Conservation (phyloP, 2,888 invertebrate species). For the Melitaea athalia region DNA sequence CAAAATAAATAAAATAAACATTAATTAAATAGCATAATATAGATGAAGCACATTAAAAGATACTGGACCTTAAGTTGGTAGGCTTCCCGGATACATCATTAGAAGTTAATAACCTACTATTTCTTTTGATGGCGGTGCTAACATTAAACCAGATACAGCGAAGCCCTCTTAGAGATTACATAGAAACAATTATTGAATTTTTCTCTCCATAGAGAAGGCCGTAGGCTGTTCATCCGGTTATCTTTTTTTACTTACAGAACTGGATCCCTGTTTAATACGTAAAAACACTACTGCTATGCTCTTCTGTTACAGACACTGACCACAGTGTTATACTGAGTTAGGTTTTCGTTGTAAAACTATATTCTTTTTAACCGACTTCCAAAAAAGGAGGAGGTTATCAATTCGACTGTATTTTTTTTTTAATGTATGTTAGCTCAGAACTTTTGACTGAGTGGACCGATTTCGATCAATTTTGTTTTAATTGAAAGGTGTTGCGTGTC, state of each 20-base stretch:
- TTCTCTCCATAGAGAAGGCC: conserved; percentile 48
- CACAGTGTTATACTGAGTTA: too few relatives aligned
- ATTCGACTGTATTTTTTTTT: too few relatives aligned
- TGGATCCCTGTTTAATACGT: background rate
- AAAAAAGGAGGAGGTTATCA: too few relatives aligned
- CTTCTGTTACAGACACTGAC: background rate
- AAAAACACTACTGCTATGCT: background rate
- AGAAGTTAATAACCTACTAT: conserved; percentile 35
- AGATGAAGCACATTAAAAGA: conserved; percentile 14
- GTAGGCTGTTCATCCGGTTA: background rate
- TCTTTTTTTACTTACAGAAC: conserved; percentile 11
- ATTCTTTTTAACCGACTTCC: too few relatives aligned
- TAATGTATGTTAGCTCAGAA: too few relatives aligned
- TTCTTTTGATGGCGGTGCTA: conserved; percentile 39
- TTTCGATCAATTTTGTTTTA: too few relatives aligned
- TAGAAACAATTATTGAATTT: conserved; percentile 68
- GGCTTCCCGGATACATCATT: conserved; percentile 35
- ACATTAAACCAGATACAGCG: conserved; percentile 41
- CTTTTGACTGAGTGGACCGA: too few relatives aligned
- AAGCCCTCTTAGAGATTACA: conserved; percentile 48
- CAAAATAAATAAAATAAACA: too few relatives aligned
- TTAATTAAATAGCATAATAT: background rate
- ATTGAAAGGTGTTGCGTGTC: too few relatives aligned
- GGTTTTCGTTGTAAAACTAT: too few relatives aligned
- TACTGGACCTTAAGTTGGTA: conserved; percentile 12